phyloP scores from a whole-genome alignment of 2,888 invertebrate species.

The Eristalis arbustorum region DNA sequence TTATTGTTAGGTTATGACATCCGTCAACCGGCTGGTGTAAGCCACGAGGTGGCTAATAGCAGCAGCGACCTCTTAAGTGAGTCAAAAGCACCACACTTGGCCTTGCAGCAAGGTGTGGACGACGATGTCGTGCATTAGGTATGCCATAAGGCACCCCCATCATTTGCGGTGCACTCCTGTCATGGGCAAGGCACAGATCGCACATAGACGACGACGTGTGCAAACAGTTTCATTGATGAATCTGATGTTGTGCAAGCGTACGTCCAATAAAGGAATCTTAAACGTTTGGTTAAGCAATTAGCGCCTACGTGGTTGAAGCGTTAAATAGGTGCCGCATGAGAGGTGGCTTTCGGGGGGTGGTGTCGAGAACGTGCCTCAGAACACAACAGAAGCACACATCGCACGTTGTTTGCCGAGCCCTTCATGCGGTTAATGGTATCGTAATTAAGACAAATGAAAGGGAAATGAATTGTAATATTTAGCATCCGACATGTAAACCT shows the following conservation, averaged over 20 bases:
- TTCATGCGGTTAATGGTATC: constrained; percentile 1
- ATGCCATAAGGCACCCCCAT: background rate
- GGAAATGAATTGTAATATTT: background rate
- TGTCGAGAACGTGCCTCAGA: background rate
- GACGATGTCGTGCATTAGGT: background rate
- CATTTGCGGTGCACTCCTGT: background rate
- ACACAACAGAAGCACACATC: background rate
- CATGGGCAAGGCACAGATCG: background rate
- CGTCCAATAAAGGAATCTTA: background rate
- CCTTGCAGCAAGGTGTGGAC: background rate
- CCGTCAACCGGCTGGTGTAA: background rate
- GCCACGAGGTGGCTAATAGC: background rate
- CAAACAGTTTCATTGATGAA: background rate
- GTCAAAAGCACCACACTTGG: background rate
- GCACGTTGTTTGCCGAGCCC: background rate
- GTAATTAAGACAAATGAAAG: constrained; percentile 9
- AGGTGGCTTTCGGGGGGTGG: background rate
- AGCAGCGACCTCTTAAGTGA: background rate
- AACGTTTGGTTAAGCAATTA: constrained; percentile 21
- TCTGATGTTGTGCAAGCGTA: background rate
- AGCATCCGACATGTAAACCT: background rate
- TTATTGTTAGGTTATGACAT: constrained; percentile 1
- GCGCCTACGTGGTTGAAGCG: constrained; percentile 12
- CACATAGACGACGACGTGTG: background rate
- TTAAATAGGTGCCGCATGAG: background rate